Evolutionary conservation across 1,140 invertebrate genomes (phyloP), one percentile per base, ranked within the genome.

Genomic region (Trachymyrmex cornetzi): DNA sequence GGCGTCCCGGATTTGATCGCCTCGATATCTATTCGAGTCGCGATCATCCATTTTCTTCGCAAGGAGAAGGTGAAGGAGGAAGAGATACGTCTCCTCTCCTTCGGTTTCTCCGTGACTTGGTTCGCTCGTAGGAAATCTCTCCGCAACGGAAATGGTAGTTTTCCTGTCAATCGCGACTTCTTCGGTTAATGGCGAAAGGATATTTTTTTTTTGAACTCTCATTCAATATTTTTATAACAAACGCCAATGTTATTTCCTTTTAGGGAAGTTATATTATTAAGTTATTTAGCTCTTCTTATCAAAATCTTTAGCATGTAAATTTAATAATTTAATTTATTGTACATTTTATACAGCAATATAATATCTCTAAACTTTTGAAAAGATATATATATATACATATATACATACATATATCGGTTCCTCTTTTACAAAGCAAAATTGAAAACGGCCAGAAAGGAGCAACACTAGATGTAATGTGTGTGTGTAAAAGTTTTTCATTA

Each of bases 11-110:
- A 82, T 53, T 80, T 74, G 57, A 85, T 75, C 80, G 55, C 24
- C 53, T 50, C 61, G 69, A 87, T 74, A 82, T 85, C 80, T 57
- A 86, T 88, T 86, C 82, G 67, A 72, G 55, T 77, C 85, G 87
- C 74, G 74, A 79, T 77, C 87, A 86, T 79, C 74, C 66, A 79
- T 86, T 88, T 88, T 86, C 84, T 61, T 38, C 19, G 27, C 48
- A 7, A 14, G 67, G 16, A 22, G 22, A 7, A 44, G 34, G 34
- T 19, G 30, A 3, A 50, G 14, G 16, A 61, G 69, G 5, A 22
- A 19, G 14, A 77, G 44, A 22, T 55, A 22, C 14, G 67, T 82
- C 57, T 84, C 48, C 4, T 59, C 66, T 44, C 50, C 34, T 27
- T 53, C n/a, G 63, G 30, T n/a, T 44, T 34, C 63, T 30, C 24